A percentile compares a stretch with the other conserved stretches of the same genome.
Evolutionary conservation across 2,113 vertebrate species (phyloP).

Genomic region (Osmerus mordax): DNA sequence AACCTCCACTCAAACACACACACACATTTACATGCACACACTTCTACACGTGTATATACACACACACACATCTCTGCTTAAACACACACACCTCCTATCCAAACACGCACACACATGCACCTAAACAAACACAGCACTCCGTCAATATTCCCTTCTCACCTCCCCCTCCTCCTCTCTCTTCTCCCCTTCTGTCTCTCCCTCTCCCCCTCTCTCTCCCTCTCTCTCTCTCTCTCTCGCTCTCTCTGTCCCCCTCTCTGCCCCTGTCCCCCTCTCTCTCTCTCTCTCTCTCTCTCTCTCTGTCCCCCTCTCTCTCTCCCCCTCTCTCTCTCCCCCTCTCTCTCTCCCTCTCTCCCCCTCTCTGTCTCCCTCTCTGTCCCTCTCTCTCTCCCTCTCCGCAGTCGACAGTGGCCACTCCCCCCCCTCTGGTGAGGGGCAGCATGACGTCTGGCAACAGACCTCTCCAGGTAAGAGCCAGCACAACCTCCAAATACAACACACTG

Average conservation of each 20-base stretch:
- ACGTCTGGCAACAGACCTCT: conserved; percentile 82
- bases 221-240: too few relatives aligned
- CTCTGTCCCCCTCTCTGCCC: too few relatives aligned
- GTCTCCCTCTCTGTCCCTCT: background rate
- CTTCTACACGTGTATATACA: background rate
- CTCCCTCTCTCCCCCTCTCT: background rate
- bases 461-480: conserved; percentile 71
- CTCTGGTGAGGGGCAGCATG: conserved; percentile 85
- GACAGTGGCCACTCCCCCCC: conserved; percentile 83
- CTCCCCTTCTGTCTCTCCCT: too few relatives aligned
- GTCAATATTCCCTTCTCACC: too few relatives aligned
- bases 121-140: background rate
- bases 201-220: too few relatives aligned
- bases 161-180: background rate
- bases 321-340: too few relatives aligned
- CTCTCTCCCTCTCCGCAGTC: conserved; percentile 64
- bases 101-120: background rate
- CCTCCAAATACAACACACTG: background rate
- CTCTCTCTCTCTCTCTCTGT: conserved; percentile 47
- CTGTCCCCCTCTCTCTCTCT: background rate
- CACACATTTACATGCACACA: background rate
- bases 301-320: too few relatives aligned
- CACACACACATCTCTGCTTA: background rate
- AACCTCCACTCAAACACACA: too few relatives aligned
- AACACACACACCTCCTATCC: too few relatives aligned